Base-by-base conservation (phyloP, 2,797 vertebrate species). In the Malurus leucopterus region DNA sequence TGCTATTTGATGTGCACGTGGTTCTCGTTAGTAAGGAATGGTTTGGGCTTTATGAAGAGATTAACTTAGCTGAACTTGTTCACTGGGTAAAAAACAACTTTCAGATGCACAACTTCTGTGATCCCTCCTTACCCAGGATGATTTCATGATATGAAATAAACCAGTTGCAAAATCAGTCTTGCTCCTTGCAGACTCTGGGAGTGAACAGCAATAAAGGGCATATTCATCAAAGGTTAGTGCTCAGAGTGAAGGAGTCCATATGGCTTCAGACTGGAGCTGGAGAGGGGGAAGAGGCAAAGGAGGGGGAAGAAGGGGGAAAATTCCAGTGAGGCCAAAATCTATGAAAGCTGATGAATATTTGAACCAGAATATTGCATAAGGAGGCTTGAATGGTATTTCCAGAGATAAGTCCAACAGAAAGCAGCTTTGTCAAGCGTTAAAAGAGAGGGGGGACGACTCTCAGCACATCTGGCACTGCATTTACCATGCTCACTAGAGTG, bases 81-180 rank as follows among this genome's bases (percentile, higher is more conserved):
- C 89, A n/a, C 53, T 7, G 65, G 65, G 78, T 92, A 88, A 93
- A 93, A 93, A 95, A 93, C 91, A 93, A 32, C 86, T 93, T 92
- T 94, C 93, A 94, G 94, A 92, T 92, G 91, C 72, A 91, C 65
- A 59, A 87, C 69, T 74, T 32, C 72, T 86, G 84, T 93, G 93
- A 93, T 94, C 88, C 91, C 61, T 67, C 61, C 86, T 69, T 61
- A 78, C 11, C 64, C 69, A 58, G 69, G 72, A 90, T 77, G 84
- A 93, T 90, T 92, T 91, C 77, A 55, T 73, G 86, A 83, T 80
- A 85, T 95, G 95, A 95, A 94, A 95, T 86, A 95, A 95, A 94
- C 88, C 92, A 95, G 93, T 94, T 89, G 54, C 90, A 76, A 95
- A 92, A 64, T 79, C 62, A 79, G 79, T 49, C 82, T 77, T 69